Percentiles rank a stretch among this genome's conserved stretches.
Conservation (phyloP, 2,797 vertebrate species). For the Tangara arthus region DNA sequence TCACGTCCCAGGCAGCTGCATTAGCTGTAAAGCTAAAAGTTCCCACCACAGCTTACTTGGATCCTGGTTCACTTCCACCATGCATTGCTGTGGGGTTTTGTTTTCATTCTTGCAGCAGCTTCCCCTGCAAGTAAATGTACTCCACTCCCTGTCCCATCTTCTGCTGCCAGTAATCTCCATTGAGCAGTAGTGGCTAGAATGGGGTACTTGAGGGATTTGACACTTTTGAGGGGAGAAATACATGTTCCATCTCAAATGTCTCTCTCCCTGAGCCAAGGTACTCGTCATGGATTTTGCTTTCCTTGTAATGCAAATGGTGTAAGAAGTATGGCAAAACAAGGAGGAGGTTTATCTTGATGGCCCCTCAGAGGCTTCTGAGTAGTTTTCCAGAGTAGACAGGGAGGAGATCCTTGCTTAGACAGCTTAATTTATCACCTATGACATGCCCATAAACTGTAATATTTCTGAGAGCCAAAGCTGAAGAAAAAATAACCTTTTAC, state of each 20-base stretch:
- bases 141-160: not conserved
- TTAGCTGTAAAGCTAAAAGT: not conserved
- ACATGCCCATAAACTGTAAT: not conserved
- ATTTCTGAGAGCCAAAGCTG: not conserved
- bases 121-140: not conserved
- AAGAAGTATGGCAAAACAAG: not conserved
- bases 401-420: not conserved
- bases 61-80: not conserved
- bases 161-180: not conserved
- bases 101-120: not conserved
- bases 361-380: not conserved
- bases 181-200: not conserved
- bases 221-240: not conserved
- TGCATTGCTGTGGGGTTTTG: not conserved
- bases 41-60: not conserved
- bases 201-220: not conserved
- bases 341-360: not conserved
- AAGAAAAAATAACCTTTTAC: not conserved
- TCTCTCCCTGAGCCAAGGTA: not conserved
- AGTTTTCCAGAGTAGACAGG: not conserved
- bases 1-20: not conserved
- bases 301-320: not conserved
- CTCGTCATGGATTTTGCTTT: not conserved
- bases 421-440: not conserved
- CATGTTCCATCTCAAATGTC: rapidly evolving